Percentiles rank a stretch among this genome's conserved stretches.
Conservation (phyloP, 2,888 invertebrate species). For the Scaptodrosophila latifasciaeformis region DNA sequence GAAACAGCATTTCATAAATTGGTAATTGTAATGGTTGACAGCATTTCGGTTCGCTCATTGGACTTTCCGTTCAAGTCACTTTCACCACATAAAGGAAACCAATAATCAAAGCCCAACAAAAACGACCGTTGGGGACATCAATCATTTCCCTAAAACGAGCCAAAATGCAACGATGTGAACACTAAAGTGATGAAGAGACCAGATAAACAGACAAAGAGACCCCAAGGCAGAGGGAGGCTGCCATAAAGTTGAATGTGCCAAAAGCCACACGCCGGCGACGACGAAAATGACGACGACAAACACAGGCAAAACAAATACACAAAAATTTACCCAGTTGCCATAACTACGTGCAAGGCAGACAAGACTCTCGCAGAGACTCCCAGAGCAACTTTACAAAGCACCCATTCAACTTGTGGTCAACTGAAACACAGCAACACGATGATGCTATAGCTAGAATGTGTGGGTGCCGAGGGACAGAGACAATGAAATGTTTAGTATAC, state of each 20-base stretch:
- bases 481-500: conserved; percentile 68
- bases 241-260: conserved; percentile 42
- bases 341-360: too few species aligned
- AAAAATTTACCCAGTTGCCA: conserved; percentile 1
- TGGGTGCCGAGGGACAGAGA: conserved; percentile 28
- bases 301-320: not conserved
- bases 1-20: too few species aligned
- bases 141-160: conserved; percentile 57
- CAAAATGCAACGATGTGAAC: conserved; percentile 7
- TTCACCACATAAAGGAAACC: conserved; percentile 30
- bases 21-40: too few species aligned
- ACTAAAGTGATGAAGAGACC: too few species aligned
- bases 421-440: not conserved
- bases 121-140: conserved; percentile 53
- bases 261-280: conserved; percentile 16
- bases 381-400: too few species aligned
- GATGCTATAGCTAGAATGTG: not conserved
- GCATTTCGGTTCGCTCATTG: too few species aligned
- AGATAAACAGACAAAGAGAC: too few species aligned
- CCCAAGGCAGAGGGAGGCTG: not conserved
- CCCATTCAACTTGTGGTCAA: conserved; percentile 38
- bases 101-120: conserved; percentile 62
- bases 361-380: too few species aligned
- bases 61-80: too few species aligned
- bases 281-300: not conserved